Base-by-base conservation (phyloP, 2,113 vertebrate species). In the Glaucomys volans region DNA sequence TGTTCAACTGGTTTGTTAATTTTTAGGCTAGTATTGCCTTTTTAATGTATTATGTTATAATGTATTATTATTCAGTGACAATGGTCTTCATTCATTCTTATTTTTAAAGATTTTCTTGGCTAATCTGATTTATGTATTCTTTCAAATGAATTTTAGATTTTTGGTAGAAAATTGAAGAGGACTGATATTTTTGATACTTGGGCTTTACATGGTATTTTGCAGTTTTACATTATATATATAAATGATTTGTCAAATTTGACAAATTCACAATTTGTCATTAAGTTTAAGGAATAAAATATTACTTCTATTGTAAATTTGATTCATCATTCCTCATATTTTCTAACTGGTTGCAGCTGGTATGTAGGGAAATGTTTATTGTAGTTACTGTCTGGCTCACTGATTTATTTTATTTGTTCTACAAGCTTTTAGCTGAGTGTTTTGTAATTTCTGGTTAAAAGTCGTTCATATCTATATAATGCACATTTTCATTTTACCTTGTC, bases 401-500 rank as follows among this genome's bases (percentile, higher is more conserved):
- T 83, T 94, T 87, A 35, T 54, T 72, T 88, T 57, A 75, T 94
- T 87, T 97, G 37, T 74, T 47, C 62, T 94, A 7, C 0, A 59
- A 91, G 17, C 11, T 84, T 96, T 96, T 72, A 89, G 90, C 71
- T 71, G 18, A 96, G 40, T 80, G 57, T 93, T 93, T 97, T 97
- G 90, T 87, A 95, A 87, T 91, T 91, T 96, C 83, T 95, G 71
- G 42, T 89, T 64, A 85, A 81, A 32, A 82, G 22, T 71, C 6
- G 42, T 59, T 96, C 14, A n/a, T 52, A 71, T 57, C 40, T 85
- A 20, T 74, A 81, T 54, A 62, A 93, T 64, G 5, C 9, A 91
- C 52, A 40, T n/a, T 93, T 69, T 37, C 69, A 30, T 76, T 91
- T 97, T 93, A 5, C 52, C 83, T 93, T 32, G 32, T 87, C 54